Evolutionary conservation across 1,140 invertebrate species (phyloP).

Genomic region (Drosophila jambulina): DNA sequence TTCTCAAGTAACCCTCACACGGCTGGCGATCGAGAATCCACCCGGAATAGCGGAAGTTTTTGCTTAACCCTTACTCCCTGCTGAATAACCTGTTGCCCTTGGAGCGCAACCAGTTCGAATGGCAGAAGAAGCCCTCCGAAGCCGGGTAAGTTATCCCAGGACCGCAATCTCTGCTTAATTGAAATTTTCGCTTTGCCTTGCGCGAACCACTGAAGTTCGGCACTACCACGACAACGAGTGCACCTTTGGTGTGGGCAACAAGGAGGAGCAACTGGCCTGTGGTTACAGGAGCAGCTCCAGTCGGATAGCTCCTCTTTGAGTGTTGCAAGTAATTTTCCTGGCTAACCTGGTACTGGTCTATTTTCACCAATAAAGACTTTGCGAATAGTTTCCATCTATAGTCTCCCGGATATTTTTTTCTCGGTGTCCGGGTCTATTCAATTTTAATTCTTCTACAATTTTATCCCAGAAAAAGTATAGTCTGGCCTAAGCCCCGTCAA

Average conservation of each 20-base stretch:
- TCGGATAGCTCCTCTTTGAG: not conserved
- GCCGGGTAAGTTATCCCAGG: conserved; percentile 24
- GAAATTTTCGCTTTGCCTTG: conserved; percentile 5
- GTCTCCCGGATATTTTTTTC: not conserved
- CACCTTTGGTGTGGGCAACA: conserved; percentile 31
- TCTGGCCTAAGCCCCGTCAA: not conserved
- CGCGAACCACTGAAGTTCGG: conserved; percentile 19
- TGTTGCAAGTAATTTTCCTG: not conserved
- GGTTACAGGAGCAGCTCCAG: conserved; percentile 22
- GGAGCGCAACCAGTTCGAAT: conserved; percentile 54
- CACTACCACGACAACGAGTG: conserved; percentile 70
- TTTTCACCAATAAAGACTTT: not conserved
- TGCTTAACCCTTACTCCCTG: conserved; percentile 62
- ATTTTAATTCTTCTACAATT: not conserved
- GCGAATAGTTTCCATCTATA: not conserved
- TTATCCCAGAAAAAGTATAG: not conserved
- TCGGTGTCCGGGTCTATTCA: not conserved
- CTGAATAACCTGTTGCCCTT: conserved; percentile 61
- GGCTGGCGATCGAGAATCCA: conserved; percentile 55
- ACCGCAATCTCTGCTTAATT: not conserved
- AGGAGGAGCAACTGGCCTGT: conserved; percentile 31
- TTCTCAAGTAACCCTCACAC: conserved; percentile 32
- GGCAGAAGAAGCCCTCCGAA: conserved; percentile 14
- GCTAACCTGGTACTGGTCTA: not conserved
- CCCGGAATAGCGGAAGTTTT: conserved; percentile 34